Evolutionary conservation across 2,888 invertebrate genomes (phyloP).

Genomic region (Galerucella calmariensis): DNA sequence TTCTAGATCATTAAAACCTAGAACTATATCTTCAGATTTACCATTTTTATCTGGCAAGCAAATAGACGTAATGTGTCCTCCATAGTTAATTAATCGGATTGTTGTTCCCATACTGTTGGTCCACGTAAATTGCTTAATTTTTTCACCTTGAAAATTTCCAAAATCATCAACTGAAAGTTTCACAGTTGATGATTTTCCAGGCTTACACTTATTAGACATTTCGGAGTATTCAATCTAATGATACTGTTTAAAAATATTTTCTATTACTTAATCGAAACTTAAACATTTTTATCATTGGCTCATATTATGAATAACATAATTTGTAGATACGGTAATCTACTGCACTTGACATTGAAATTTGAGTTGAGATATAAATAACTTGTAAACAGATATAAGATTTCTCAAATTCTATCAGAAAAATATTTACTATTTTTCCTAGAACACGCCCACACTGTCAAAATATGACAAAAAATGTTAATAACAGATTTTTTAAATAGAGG

Average conservation of each 20-base stretch:
- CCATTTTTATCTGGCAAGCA: constrained; percentile 72
- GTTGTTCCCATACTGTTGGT: constrained; percentile 9
- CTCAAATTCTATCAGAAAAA: too few species aligned
- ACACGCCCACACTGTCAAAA: background rate
- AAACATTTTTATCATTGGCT: background rate
- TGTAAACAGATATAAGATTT: background rate
- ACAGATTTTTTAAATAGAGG: too few species aligned
- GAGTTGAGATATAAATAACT: background rate
- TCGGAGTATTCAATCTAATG: background rate
- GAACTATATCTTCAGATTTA: constrained; percentile 45
- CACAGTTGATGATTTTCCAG: background rate
- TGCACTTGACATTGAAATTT: background rate
- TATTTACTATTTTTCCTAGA: background rate
- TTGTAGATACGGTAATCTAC: background rate
- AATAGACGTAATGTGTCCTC: constrained; percentile 83
- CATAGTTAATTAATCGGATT: constrained; percentile 81
- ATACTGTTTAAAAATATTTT: background rate
- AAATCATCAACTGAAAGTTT: constrained; percentile 3
- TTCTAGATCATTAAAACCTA: constrained; percentile 45
- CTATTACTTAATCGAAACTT: background rate
- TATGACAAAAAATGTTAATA: background rate
- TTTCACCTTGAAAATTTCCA: background rate
- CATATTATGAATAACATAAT: background rate
- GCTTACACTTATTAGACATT: background rate
- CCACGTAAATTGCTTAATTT: constrained; percentile 34